Conservation (phyloP, 2,797 vertebrate genomes). For the Nyctibius grandis region DNA sequence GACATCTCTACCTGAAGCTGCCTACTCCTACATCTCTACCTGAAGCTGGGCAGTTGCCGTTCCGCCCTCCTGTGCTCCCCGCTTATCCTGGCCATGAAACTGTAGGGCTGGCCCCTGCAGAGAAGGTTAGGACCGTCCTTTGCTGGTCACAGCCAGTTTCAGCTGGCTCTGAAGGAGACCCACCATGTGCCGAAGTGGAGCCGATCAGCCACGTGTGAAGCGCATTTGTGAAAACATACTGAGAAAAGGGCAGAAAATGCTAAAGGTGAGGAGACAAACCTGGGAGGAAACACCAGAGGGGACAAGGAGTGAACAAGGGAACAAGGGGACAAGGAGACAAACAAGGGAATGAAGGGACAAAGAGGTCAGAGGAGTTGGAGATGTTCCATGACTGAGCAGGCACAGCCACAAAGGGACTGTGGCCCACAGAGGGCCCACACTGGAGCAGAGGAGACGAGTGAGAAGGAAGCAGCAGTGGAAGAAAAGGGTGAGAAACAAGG, state of each 20-base stretch:
- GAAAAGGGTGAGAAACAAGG: neutral
- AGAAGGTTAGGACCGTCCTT: neutral
- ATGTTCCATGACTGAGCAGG: neutral
- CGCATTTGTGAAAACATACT: neutral
- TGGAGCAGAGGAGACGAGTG: neutral
- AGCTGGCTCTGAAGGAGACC: neutral
- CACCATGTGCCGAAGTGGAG: fast-evolving
- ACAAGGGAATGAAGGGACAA: neutral
- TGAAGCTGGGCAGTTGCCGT: neutral
- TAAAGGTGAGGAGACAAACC: neutral
- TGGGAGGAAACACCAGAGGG: neutral
- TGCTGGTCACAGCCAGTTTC: neutral
- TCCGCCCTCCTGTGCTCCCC: neutral
- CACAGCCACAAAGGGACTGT: neutral
- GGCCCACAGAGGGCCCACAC: neutral
- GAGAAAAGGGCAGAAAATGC: neutral
- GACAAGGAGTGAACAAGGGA: neutral
- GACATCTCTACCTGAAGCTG: neutral
- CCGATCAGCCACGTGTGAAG: fast-evolving
- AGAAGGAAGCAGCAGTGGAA: neutral
- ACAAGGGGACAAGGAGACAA: neutral
- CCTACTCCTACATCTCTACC: neutral
- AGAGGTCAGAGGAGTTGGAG: neutral
- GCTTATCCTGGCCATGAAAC: neutral
- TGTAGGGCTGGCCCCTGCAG: no score